phyloP scores from a whole-genome alignment of 2,888 invertebrate genomes.

The Sarcophaga carnaria region DNA sequence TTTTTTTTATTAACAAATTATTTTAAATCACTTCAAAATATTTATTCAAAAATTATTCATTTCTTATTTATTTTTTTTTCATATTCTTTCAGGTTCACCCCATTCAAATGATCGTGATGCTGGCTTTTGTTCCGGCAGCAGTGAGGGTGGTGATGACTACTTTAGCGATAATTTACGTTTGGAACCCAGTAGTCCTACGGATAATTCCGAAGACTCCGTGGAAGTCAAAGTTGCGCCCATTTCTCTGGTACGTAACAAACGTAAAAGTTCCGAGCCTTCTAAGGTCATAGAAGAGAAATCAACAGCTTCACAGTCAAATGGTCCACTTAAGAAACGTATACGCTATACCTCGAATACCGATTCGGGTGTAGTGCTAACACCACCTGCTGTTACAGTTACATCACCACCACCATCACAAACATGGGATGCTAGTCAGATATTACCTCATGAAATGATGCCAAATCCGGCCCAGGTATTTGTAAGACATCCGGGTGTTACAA shows the following conservation, averaged over 20 bases:
- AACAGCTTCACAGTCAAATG: slow-evolving; percentile 74
- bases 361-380: slow-evolving; percentile 75
- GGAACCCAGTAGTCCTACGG: slow-evolving; percentile 85
- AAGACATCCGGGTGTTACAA: slow-evolving; percentile 81
- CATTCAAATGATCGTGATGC: slow-evolving; percentile 84
- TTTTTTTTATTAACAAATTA: neutral
- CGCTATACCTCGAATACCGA: slow-evolving; percentile 82
- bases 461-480: slow-evolving; percentile 81
- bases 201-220: slow-evolving; percentile 86
- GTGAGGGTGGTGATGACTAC: slow-evolving; percentile 85
- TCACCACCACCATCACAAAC: slow-evolving; percentile 81
- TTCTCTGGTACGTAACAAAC: slow-evolving; percentile 83
- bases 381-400: slow-evolving; percentile 82
- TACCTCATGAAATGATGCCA: slow-evolving; percentile 82
- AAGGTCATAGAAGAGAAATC: slow-evolving; percentile 83
- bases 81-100: slow-evolving; percentile 78
- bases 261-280: slow-evolving; percentile 86
- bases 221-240: slow-evolving; percentile 86
- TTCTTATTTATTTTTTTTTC: slow-evolving; percentile 53
- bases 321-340: slow-evolving; percentile 88
- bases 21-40: neutral
- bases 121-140: slow-evolving; percentile 87
- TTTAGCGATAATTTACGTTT: slow-evolving; percentile 82
- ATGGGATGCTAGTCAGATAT: slow-evolving; percentile 84
- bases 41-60: neutral